A percentile compares a stretch with the other conserved stretches of the same genome.
phyloP scores from a whole-genome alignment of 2,797 vertebrate species.

The Coreius guichenoti region DNA sequence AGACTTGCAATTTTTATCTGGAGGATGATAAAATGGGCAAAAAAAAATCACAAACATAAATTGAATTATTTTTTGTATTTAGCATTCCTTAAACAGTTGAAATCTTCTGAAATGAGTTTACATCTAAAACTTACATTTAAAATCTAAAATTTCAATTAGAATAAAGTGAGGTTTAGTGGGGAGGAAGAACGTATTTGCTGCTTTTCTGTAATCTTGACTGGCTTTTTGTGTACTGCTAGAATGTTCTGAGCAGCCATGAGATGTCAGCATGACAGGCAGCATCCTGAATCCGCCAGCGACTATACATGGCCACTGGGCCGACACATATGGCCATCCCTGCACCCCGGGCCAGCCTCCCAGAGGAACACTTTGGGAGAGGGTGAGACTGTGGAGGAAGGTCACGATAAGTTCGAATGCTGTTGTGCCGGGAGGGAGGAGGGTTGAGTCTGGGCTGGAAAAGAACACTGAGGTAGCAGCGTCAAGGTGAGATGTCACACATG shows the following conservation, averaged over 20 bases:
- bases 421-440: constrained; percentile 45
- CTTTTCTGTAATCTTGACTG: constrained; percentile 15
- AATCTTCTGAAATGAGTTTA: neutral
- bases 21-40: neutral
- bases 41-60: neutral
- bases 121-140: neutral
- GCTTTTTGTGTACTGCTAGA: constrained; percentile 15
- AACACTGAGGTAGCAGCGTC: constrained; percentile 56
- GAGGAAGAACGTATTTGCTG: neutral
- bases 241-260: constrained; percentile 27
- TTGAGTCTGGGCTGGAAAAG: constrained; percentile 58
- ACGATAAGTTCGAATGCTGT: constrained; percentile 47
- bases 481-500: constrained; percentile 68
- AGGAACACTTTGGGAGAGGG: constrained; percentile 35
- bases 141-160: neutral
- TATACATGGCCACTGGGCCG: constrained; percentile 21
- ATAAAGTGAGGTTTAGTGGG: neutral
- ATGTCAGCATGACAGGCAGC: constrained; percentile 52
- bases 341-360: constrained; percentile 31
- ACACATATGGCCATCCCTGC: constrained; percentile 28
- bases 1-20: neutral
- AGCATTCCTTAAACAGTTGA: neutral
- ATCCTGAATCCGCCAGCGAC: constrained; percentile 53
- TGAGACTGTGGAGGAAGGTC: constrained; percentile 54
- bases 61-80: neutral